Evolutionary conservation across 1,140 invertebrate species (phyloP).

Genomic region (Campoletis sonorensis): DNA sequence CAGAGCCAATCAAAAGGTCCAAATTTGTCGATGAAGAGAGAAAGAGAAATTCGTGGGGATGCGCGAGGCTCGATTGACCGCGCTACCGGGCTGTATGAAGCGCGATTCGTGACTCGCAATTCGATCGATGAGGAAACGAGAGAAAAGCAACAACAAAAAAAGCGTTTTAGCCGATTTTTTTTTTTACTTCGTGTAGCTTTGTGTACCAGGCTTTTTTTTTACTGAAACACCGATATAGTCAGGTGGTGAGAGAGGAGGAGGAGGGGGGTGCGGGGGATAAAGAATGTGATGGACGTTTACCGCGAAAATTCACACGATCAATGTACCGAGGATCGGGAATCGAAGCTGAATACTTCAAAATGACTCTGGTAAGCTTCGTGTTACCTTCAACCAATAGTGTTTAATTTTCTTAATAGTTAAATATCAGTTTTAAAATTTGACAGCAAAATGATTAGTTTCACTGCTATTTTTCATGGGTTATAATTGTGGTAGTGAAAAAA

Average conservation of each 20-base stretch:
- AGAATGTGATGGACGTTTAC: background rate
- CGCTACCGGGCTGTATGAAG: background rate
- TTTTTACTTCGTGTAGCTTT: background rate
- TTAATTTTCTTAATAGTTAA: background rate
- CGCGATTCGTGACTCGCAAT: background rate
- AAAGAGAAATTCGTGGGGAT: too few species aligned
- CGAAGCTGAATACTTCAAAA: background rate
- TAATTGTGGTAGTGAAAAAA: background rate
- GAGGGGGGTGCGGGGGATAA: too few species aligned
- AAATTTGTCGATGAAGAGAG: conserved; percentile 1
- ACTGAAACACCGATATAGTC: background rate
- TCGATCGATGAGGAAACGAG: conserved; percentile 14
- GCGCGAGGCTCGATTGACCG: too few species aligned
- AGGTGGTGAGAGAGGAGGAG: background rate
- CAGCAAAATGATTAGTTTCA: too few species aligned
- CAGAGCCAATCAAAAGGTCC: conserved; percentile 27
- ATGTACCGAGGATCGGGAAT: background rate
- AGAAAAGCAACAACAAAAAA: background rate
- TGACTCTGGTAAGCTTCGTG: background rate
- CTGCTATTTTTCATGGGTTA: background rate
- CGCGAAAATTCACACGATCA: background rate
- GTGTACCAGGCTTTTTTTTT: background rate
- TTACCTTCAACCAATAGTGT: too few species aligned
- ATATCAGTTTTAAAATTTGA: background rate
- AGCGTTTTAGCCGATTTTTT: background rate